Conservation (phyloP, 2,797 vertebrate species). For the Vultur gryphus region DNA sequence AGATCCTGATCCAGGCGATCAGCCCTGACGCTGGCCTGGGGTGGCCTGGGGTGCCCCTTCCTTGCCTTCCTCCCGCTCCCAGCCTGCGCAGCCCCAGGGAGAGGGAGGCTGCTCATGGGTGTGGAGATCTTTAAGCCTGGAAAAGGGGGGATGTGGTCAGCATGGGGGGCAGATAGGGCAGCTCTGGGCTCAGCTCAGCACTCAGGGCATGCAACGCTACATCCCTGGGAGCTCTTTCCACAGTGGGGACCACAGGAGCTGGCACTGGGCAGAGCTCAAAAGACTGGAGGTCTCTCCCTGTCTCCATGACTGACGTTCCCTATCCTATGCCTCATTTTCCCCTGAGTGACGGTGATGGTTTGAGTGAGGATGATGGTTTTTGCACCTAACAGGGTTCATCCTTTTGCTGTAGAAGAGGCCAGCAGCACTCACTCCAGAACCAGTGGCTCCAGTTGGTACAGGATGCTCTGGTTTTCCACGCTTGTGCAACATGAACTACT, state of each 20-base stretch:
- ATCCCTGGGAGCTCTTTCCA: neutral
- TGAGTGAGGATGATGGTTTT: neutral
- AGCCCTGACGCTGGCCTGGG: neutral
- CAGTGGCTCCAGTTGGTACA: neutral
- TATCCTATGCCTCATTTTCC: neutral
- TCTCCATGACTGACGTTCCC: neutral
- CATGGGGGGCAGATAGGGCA: neutral
- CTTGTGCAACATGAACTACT: neutral
- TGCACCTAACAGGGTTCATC: neutral
- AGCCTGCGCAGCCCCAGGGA: neutral
- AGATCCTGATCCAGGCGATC: neutral
- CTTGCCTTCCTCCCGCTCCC: neutral
- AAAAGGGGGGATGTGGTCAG: neutral
- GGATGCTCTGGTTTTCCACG: neutral
- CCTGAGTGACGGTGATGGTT: neutral
- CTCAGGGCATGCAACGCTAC: too few relatives aligned
- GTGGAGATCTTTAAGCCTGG: neutral
- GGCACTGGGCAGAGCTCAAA: neutral
- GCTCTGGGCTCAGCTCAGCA: neutral
- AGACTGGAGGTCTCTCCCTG: neutral
- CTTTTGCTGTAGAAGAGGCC: neutral
- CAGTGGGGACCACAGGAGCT: neutral
- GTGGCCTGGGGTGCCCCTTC: neutral
- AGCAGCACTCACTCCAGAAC: neutral
- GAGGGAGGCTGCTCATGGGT: neutral